Percentiles rank a stretch among this genome's conserved stretches.
These are phyloP conservation scores for Ennomos quercinarius DNA, from an alignment of 2,888 invertebrate genomes.

Conservation along the genomic window DNA sequence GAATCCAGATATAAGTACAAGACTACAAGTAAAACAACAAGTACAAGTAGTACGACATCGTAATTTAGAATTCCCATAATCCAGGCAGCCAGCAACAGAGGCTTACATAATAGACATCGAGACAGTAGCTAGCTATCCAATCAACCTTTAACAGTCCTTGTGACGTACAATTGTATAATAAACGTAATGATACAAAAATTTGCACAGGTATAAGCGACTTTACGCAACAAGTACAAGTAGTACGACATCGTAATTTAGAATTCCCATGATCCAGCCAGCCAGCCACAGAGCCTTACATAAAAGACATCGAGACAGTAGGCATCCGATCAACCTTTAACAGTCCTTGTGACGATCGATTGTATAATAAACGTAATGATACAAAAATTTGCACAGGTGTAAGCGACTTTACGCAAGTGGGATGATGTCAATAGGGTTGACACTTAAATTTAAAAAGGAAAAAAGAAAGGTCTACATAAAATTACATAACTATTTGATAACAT, in stretches of 20 bases:
- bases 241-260: too few relatives aligned
- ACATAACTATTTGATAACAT: too few relatives aligned
- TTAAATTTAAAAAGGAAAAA: too few relatives aligned
- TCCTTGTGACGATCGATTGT: slow-evolving; percentile 16
- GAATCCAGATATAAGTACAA: too few relatives aligned
- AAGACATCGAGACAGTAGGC: slow-evolving; percentile 6
- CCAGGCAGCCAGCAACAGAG: too few relatives aligned
- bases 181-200: slow-evolving; percentile 36
- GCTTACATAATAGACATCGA: slow-evolving; percentile 1
- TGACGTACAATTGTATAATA: slow-evolving; percentile 13
- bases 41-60: too few relatives aligned
- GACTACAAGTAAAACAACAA: too few relatives aligned
- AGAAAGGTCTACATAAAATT: too few relatives aligned
- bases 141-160: slow-evolving; percentile 22
- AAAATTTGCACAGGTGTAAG: slow-evolving; percentile 56
- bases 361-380: slow-evolving; percentile 18
- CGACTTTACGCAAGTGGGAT: slow-evolving; percentile 13
- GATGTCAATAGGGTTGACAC: slow-evolving; percentile 14
- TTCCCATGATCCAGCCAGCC: too few relatives aligned
- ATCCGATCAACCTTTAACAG: slow-evolving; percentile 21
- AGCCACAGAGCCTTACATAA: not conserved
- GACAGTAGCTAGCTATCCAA: slow-evolving; percentile 6
- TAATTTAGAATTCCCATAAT: too few relatives aligned
- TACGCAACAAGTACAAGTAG: too few relatives aligned
- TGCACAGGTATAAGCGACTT: not conserved